These are phyloP conservation scores for Pristionchus exspectatus DNA, from an alignment of 2,888 invertebrate species.

Conservation along the genomic window DNA sequence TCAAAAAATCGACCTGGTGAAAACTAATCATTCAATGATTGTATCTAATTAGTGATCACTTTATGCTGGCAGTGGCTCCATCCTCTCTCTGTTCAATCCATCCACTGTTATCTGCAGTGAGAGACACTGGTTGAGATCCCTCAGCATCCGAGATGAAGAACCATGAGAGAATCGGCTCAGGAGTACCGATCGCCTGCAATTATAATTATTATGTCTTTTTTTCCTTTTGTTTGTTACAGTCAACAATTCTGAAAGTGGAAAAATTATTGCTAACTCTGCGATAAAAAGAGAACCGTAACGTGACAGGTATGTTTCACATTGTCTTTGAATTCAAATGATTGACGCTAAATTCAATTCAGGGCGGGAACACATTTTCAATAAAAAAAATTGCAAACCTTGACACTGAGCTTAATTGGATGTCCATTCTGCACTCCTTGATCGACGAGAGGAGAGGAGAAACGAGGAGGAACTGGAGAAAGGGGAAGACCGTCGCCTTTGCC, in stretches of 20 bases:
- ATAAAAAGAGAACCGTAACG: not conserved
- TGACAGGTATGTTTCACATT: not conserved
- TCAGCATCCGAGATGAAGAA: constrained; percentile 68
- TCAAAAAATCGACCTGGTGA: not conserved
- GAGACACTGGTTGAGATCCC: constrained; percentile 52
- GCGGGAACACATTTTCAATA: too few species aligned
- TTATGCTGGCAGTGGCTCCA: constrained; percentile 27
- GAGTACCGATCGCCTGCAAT: constrained; percentile 59
- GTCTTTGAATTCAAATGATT: not conserved
- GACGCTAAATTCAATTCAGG: not conserved
- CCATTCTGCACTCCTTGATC: constrained; percentile 72
- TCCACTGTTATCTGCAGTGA: constrained; percentile 54
- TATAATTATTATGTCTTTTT: not conserved
- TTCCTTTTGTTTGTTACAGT: not conserved
- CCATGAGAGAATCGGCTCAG: constrained; percentile 72
- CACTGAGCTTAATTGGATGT: constrained; percentile 68
- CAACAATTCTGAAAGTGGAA: too few species aligned
- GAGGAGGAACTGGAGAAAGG: constrained; percentile 53
- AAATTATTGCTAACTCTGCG: too few species aligned
- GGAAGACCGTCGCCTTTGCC: constrained; percentile 53
- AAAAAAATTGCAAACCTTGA: constrained; percentile 64
- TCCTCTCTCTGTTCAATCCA: constrained; percentile 70
- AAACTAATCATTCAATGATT: too few species aligned
- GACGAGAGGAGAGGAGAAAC: constrained; percentile 64
- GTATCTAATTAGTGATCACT: not conserved